Percentiles rank a stretch among this genome's conserved stretches.
Conservation (phyloP, 2,113 vertebrate genomes). For the Malurus alboscapulatus region DNA sequence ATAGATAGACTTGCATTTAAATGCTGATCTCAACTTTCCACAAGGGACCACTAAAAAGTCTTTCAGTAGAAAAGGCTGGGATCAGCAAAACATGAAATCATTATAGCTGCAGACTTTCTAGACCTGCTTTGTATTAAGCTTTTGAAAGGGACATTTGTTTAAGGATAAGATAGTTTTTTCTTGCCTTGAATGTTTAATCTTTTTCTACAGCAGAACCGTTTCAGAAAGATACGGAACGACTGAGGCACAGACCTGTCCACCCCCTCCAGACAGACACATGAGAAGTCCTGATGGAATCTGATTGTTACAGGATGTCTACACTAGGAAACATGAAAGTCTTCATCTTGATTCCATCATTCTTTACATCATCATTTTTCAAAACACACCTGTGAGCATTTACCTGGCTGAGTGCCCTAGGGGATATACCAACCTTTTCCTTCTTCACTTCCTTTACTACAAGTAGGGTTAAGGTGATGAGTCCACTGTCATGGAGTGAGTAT, state of each 20-base stretch:
- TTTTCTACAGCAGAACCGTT: not conserved
- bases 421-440: not conserved
- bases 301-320: not conserved
- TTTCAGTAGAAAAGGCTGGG: conserved; percentile 74
- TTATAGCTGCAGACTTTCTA: conserved; percentile 76
- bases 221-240: not conserved
- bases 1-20: conserved; percentile 76
- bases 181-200: conserved; percentile 52
- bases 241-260: not conserved
- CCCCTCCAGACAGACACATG: not conserved
- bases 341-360: not conserved
- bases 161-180: conserved; percentile 72
- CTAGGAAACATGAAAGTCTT: not conserved
- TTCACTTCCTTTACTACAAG: not conserved
- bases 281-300: not conserved
- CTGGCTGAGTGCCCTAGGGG: not conserved
- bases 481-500: not conserved
- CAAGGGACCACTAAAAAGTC: conserved; percentile 79
- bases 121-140: conserved; percentile 73
- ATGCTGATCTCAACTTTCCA: conserved; percentile 80
- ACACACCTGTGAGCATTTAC: not conserved
- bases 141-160: conserved; percentile 79
- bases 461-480: not conserved
- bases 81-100: conserved; percentile 83
- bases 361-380: not conserved